phyloP scores from a whole-genome alignment of 2,113 vertebrate genomes.

The Balaeniceps rex region DNA sequence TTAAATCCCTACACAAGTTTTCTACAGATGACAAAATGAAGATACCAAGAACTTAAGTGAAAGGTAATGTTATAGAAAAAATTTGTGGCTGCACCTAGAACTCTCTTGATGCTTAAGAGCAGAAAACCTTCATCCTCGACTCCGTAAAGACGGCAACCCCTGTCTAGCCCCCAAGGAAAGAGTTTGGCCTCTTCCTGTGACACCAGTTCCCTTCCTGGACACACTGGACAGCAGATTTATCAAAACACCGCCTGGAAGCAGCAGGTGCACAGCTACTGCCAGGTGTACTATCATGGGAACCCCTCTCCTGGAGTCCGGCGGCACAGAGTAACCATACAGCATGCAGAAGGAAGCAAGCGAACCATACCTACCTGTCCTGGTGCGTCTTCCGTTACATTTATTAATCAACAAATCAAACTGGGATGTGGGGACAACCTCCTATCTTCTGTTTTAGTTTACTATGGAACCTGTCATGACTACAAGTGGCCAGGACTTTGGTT shows the following conservation, averaged over 20 bases:
- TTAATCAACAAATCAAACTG: neutral
- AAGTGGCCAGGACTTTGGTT: neutral
- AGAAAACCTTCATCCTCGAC: neutral
- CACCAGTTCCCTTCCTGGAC: accelerated
- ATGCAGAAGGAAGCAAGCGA: neutral
- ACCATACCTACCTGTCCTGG: neutral
- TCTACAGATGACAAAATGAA: neutral
- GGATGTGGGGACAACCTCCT: neutral
- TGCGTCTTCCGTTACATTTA: neutral
- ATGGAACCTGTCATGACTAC: neutral
- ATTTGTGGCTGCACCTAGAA: neutral
- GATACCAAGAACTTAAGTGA: neutral
- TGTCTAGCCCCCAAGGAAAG: neutral
- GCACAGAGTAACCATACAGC: neutral
- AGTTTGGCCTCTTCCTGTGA: neutral
- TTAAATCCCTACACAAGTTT: neutral
- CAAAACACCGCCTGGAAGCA: neutral
- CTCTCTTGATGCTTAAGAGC: neutral
- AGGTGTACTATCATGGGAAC: accelerated
- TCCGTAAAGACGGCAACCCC: neutral
- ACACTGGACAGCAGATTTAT: accelerated
- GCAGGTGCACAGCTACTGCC: accelerated
- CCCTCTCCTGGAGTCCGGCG: neutral
- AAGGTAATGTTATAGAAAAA: neutral
- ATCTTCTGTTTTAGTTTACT: neutral